Base-by-base conservation (phyloP, 2,113 vertebrate species). In the Scomber scombrus region DNA sequence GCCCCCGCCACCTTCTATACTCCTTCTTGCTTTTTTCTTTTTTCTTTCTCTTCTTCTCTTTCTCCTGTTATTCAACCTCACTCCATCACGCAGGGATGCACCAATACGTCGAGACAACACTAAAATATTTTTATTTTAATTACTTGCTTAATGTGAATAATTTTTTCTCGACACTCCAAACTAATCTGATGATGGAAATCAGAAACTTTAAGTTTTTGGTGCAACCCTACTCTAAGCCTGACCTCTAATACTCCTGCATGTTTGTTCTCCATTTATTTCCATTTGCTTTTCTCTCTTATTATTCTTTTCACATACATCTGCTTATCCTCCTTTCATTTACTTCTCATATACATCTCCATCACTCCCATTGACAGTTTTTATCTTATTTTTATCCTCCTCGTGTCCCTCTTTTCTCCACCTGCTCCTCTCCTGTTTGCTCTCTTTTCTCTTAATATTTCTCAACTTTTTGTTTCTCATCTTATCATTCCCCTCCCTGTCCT, bases 201-300 rank as follows among this genome's bases (percentile, higher is more conserved):
- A 21, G 40, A 40, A 21, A 56, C 16, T 71, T 14, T 2, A 45
- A 15, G 40, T 23, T 78, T 76, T 61, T 18, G 60, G 64, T 83
- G 70, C 51, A 68, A 19, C 69, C 40, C 21, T 54, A 18, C 16
- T 72, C 18, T 26, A 1, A 21, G 14, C 43, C 19, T 62, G 49
- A 46, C 45, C 40, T 54, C 0, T 40, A 68, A 18, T 11, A 0
- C 15, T 26, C 23, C 23, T 31, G 21, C 78, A 68, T 71, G 46
- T 80, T 49, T 51, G 54, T 19, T 34, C 19, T 18, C 11, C 23
- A n/a, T 49, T 10, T 52, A 60, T 50, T 52, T 49, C 3, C 0
- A 11, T 49, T 57, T 26, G 3, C 7, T 43, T 70, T 47, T 18
- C 0, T 34, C 12, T 11, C 9, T 29, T 5, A 1, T 50, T 26